Percentiles rank a stretch among this genome's conserved stretches.
Conservation (phyloP, 2,888 invertebrate species). For the Apamea epomidion region DNA sequence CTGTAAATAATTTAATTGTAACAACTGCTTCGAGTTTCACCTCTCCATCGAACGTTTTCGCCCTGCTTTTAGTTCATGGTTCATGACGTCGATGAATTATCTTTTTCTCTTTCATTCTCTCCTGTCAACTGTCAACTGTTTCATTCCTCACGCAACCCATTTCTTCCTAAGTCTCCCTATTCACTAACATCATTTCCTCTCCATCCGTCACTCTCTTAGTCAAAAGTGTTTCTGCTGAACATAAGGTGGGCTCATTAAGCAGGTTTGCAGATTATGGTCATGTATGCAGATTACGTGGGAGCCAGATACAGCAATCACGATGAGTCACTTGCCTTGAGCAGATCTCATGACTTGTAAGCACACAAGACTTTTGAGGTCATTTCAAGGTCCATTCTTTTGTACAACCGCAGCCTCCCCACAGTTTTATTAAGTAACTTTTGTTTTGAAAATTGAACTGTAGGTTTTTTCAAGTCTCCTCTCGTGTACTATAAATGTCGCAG, state of each 20-base stretch:
- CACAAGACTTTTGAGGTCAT: constrained; percentile 16
- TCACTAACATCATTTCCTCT: background rate
- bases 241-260: constrained; percentile 1
- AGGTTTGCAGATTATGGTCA: constrained; percentile 14
- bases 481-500: background rate
- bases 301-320: background rate
- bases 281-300: constrained; percentile 32
- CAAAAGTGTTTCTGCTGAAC: background rate
- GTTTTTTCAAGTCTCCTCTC: background rate
- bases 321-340: constrained; percentile 43
- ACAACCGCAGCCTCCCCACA: too few species aligned
- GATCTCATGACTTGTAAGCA: constrained; percentile 13
- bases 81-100: background rate
- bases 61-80: too few species aligned
- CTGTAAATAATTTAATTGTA: too few species aligned
- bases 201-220: background rate
- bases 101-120: background rate
- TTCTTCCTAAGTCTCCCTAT: background rate
- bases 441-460: too few species aligned
- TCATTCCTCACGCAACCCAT: background rate
- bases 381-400: constrained; percentile 9
- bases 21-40: too few species aligned
- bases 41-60: too few species aligned
- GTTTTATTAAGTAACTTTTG: background rate
- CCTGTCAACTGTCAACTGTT: background rate